Evolutionary conservation across 2,797 vertebrate genomes (phyloP), one percentile per base, ranked within the genome.

Genomic region (Coccyzus lansbergi): DNA sequence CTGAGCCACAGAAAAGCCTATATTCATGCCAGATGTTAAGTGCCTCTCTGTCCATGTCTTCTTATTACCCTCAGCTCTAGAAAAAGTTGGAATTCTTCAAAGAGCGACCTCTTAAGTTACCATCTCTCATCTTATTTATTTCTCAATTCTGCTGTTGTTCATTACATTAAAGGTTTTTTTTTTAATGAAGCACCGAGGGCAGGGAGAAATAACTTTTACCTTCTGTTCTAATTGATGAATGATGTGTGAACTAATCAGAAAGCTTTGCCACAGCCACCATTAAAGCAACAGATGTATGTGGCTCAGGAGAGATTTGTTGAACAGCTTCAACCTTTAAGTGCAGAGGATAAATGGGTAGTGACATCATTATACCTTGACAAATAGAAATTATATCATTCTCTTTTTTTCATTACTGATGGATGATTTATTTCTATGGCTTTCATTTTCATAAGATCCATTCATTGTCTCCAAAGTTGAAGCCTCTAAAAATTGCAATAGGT

Each of bases 341-440:
- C 96, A 95, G 90, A 96, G 97, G 95, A 98, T 97, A 97, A 98
- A 98, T 98, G 97, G 85, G 93, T 93, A 88, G 95, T 98, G 98
- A 98, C 97, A 98, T 98, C 97, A 98, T 98, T 97, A 97, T 94
- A 97, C 79, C 93, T 97, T 97, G 97, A 97, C 97, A 97, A 98
- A 97, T 67, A 97, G 94, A 97, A 98, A 97, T 97, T 97, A 93
- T 97, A 96, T 95, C 60, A 93, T 96, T 93, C 90, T 89, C 81
- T 84, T 93, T 80, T 96, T 96, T 97, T 97, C 96, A 96, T 98
- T 97, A 97, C 91, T 69, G 86, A 94, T 80, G 75, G 76, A 90
- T 98, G 96, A 97, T 97, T 97, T 98, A 97, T 97, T 97, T 97
- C 86, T 65, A 52, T 83, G 85, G 93, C 92, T 97, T 97, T 96